phyloP scores from a whole-genome alignment of 2,888 invertebrate species.

The Carpatolechia fugitivella region DNA sequence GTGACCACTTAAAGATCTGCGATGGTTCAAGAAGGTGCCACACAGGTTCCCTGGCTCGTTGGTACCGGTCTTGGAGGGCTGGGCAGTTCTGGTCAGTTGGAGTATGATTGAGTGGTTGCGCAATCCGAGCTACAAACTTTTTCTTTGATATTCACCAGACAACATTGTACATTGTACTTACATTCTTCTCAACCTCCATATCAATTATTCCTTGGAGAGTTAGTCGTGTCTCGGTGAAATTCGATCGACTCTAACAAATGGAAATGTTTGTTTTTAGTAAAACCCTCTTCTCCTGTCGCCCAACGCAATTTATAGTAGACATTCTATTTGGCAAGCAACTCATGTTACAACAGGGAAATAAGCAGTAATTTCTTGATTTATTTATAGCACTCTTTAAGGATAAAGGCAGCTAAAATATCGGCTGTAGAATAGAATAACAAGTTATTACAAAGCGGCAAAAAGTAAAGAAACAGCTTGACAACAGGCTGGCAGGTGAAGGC shows the following conservation, averaged over 20 bases:
- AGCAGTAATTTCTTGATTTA: background rate
- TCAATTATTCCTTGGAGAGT: background rate
- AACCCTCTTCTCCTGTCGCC: no score
- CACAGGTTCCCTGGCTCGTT: slow-evolving; percentile 30
- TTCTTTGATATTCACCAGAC: slow-evolving; percentile 62
- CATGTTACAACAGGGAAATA: background rate
- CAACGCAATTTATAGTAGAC: no score
- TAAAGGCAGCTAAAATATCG: background rate
- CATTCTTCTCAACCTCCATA: slow-evolving; percentile 57
- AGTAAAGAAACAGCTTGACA: slow-evolving; percentile 8
- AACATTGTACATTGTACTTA: slow-evolving; percentile 53
- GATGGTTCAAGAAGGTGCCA: slow-evolving; percentile 46
- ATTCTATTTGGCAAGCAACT: background rate
- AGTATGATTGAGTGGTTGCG: slow-evolving; percentile 64
- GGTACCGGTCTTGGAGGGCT: slow-evolving; percentile 26
- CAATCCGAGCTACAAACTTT: slow-evolving; percentile 51
- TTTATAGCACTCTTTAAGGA: background rate
- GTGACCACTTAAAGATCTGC: slow-evolving; percentile 46
- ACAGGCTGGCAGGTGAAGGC: slow-evolving; percentile 21
- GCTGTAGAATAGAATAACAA: background rate
- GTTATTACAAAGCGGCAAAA: background rate
- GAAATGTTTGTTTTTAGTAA: slow-evolving; percentile 1
- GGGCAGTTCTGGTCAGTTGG: slow-evolving; percentile 34
- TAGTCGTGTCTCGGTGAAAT: background rate
- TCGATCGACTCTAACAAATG: no score